Base-by-base conservation (phyloP, 92 coral and sea anemone genomes). In the Zoanthus sansibaricus region DNA sequence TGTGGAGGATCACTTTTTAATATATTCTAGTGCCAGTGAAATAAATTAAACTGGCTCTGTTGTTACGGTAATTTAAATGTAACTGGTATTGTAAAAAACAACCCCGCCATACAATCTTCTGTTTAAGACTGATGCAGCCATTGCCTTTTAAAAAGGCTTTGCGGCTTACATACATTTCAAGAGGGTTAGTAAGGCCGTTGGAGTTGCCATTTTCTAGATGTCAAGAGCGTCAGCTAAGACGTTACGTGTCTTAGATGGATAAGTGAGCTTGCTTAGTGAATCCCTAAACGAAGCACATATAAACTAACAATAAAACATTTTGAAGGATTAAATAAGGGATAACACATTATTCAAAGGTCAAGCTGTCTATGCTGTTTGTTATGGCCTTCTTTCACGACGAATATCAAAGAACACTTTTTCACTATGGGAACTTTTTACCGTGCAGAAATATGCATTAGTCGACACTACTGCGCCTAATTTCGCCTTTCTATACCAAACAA, bases 321-420 rank as follows among this genome's bases (percentile, higher is more conserved):
- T 17, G 52, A 55, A 76, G 82, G 82, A 55, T 76, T 76, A 76
- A 76, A n/a, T 69, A 69, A 31, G 47, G 74, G 82, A 76, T 76
- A 54, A 55, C 62, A 21, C 16, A 11, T 31, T 31, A 30, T 5
- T 54, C 64, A 54, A 76, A 76, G 68, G 82, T 76, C 82, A 55
- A 25, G 46, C 47, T 52, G 46, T 80, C 56, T 47, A 55, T 78
- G 32, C 52, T 78, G 16, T 78, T 78, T 9, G 59, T 62, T 62
- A 62, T 62, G 17, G 30, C 66, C 69, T 62, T 31, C 21, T 37
- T 59, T 54, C 31, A 37, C 69, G 10, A 3, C 42, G 16, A 78
- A 20, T 55, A 55, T 32, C 30, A 78, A 78, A 52, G 32, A 7
- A 77, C 45, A 58, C 45, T 30, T 45, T 12, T 52, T 79, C 84